phyloP scores from a whole-genome alignment of 2,113 vertebrate genomes.

The Scomber japonicus region DNA sequence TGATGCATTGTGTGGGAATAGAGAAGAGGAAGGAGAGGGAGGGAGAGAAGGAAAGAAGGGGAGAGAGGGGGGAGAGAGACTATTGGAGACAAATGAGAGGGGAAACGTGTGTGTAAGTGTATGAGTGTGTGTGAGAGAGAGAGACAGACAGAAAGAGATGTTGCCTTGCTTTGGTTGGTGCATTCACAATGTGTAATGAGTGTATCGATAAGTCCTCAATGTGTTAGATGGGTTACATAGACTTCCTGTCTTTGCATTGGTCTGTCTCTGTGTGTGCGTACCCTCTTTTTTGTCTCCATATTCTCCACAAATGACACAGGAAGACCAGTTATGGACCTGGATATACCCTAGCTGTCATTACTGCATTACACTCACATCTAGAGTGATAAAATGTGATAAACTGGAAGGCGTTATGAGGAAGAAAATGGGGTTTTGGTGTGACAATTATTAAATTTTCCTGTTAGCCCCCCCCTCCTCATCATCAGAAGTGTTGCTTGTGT shows the following conservation, averaged over 20 bases:
- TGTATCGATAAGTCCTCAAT: constrained; percentile 74
- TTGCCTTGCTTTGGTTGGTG: constrained; percentile 66
- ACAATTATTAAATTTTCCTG: constrained; percentile 69
- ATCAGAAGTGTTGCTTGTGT: constrained; percentile 66
- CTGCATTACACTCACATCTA: constrained; percentile 50
- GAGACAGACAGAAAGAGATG: constrained; percentile 49
- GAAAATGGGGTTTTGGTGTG: constrained; percentile 53
- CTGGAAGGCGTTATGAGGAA: constrained; percentile 32
- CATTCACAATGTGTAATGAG: constrained; percentile 74
- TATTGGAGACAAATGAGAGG: constrained; percentile 63
- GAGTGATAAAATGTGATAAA: constrained; percentile 58
- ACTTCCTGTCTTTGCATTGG: constrained; percentile 63
- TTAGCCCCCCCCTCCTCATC: constrained; percentile 49
- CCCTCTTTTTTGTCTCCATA: constrained; percentile 33
- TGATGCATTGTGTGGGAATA: constrained; percentile 85
- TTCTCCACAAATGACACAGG: constrained; percentile 47
- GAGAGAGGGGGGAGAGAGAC: constrained; percentile 37
- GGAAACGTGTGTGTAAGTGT: constrained; percentile 46
- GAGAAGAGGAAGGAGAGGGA: constrained; percentile 55
- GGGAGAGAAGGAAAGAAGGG: constrained; percentile 10
- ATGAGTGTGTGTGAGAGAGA: constrained; percentile 26
- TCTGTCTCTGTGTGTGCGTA: constrained; percentile 20
- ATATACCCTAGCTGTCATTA: constrained; percentile 44
- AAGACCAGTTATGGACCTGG: constrained; percentile 51
- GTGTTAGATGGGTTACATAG: constrained; percentile 66